Evolutionary conservation across 2,113 vertebrate genomes (phyloP), one percentile per base, ranked within the genome.

Genomic region (Corythoichthys haematopterus): DNA sequence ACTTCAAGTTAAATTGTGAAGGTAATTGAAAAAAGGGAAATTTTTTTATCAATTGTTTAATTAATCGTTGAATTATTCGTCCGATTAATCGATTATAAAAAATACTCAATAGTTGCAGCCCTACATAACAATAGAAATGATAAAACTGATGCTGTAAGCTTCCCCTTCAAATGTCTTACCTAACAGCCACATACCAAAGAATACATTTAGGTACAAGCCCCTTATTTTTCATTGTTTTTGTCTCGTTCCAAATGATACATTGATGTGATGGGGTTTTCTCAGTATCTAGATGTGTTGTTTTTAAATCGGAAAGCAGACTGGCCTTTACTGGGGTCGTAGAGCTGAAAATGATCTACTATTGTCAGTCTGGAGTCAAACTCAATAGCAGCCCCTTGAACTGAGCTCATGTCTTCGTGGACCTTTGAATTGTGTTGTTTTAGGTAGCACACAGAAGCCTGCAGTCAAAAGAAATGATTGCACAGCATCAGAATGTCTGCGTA

Each of bases 401-500:
- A 33, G 20, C n/a, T 55, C 20, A 55, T 10, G 3, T 33, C 37
- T 36, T 15, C 36, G 56, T 35, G 38, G 15, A 59, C 57, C 15
- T 15, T 38, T 38, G 37, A n/a, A 20, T 11, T 3, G 15, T 58
- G 16, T n/a, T 60, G 37, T 43, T 13, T 62, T 69, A 78, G 72
- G 45, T 75, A 46, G 37, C 67, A 77, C 65, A 66, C 68, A 69
- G 51, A 65, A 38, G 68, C 53, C 14, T 14, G 36, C 37, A 60
- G 74, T 72, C 53, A 63, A 75, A 50, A 59, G 57, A 38, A 59
- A 59, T 38, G 57, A 38, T 59, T 38, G 12, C 57, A 59, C 37
- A 6, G 57, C 68, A 62, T 64, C 71, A 76, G 75, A 83, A 79
- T 84, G 80, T 83, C 65, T 75, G 15, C 65, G n/a, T 52, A 52